Base-by-base conservation (phyloP, 1,140 invertebrate genomes). In the Lycorma delicatula region DNA sequence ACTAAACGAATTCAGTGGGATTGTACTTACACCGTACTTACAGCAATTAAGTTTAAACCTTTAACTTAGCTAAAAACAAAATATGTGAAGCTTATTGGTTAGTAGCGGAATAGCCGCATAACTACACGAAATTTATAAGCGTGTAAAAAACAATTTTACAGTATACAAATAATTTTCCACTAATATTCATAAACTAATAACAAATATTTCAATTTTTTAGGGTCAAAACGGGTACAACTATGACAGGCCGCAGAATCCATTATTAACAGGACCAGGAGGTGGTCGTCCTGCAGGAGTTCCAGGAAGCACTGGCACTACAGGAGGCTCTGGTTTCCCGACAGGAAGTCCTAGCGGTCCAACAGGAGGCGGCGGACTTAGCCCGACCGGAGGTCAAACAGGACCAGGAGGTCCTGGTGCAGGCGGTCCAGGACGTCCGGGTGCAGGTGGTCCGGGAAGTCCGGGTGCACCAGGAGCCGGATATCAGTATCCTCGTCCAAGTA, bases 151-250 rank as follows among this genome's bases (percentile, higher is more conserved):
- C n/a, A n/a, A n/a, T n/a, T n/a, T n/a, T n/a, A n/a, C n/a, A n/a
- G n/a, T n/a, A n/a, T n/a, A n/a, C n/a, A n/a, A n/a, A n/a, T n/a
- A n/a, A n/a, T n/a, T n/a, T n/a, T n/a, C n/a, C n/a, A n/a, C n/a
- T n/a, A n/a, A n/a, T n/a, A n/a, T n/a, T n/a, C n/a, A n/a, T n/a
- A n/a, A n/a, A n/a, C n/a, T 38, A 18, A 38, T 38, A 2, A 38
- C 20, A 7, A 38, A 38, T 18, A 38, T 7, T 7, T 16, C 20
- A 16, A 6, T 5, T 26, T 57, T 60, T 46, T 34, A 75, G 73
- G 75, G 71, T 12, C 74, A 79, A 68, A 72, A 63, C 62, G 78
- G 78, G 6, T 80, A 80, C 59, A 76, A 75, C 48, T 80, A 80
- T 64, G 74, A 77, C 56, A 71, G 72, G 62, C 79, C 79, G 3